Evolutionary conservation across 1,140 invertebrate species (phyloP).

Genomic region (Tenebrio molitor): DNA sequence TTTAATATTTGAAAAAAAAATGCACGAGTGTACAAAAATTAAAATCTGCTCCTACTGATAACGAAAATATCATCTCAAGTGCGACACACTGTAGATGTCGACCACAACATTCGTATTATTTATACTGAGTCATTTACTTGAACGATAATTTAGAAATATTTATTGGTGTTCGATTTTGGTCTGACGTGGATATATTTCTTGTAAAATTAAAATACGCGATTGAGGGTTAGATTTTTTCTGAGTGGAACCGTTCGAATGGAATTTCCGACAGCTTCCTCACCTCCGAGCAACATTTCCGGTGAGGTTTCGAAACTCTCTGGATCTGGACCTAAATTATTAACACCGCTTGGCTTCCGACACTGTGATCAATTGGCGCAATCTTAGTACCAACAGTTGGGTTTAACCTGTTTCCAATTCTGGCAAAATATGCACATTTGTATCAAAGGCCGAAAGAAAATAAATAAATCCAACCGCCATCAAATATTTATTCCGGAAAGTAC

Average conservation of each 20-base stretch:
- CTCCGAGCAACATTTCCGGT: conserved; percentile 39
- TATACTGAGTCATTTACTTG: no score
- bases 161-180: neutral
- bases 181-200: neutral
- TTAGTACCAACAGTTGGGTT: conserved; percentile 45
- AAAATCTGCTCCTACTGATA: no score
- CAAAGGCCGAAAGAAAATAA: neutral
- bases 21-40: no score
- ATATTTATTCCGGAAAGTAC: neutral
- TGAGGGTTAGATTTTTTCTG: neutral
- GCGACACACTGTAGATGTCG: no score
- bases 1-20: no score
- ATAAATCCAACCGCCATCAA: neutral
- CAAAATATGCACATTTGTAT: conserved; percentile 27
- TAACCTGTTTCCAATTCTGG: conserved; percentile 30
- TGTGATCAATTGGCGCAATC: conserved; percentile 49
- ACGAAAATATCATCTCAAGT: no score
- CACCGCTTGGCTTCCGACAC: conserved; percentile 48
- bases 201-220: conserved; percentile 19
- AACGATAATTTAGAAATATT: no score
- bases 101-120: no score
- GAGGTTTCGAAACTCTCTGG: conserved; percentile 9
- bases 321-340: conserved; percentile 45
- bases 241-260: neutral
- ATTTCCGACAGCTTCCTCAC: conserved; percentile 42